phyloP scores from a whole-genome alignment of 1,140 invertebrate genomes.

The Drosophila lacertosa region DNA sequence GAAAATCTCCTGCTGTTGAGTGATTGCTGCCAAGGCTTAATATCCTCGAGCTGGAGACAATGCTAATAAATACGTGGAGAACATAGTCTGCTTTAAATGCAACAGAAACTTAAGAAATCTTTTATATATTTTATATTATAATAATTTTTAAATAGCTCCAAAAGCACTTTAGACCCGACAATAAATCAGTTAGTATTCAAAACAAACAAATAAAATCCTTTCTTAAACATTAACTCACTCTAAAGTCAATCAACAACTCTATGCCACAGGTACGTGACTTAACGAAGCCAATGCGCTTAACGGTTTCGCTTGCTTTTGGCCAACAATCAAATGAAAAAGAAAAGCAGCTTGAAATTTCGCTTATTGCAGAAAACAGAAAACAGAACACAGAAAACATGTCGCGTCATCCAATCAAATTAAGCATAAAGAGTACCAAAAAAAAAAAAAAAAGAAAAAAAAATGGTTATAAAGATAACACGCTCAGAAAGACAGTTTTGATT shows the following conservation, averaged over 20 bases:
- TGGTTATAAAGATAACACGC: not conserved
- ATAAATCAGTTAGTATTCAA: not conserved
- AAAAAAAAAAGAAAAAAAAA: slow-evolving; percentile 30
- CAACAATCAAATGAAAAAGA: not conserved
- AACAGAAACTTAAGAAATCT: not conserved
- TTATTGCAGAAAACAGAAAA: slow-evolving; percentile 32
- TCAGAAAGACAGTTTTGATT: not conserved
- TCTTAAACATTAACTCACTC: no score
- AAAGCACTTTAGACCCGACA: no score
- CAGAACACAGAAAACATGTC: no score
- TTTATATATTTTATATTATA: not conserved
- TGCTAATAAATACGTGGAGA: not conserved
- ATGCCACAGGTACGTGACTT: not conserved
- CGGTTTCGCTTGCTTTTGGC: slow-evolving; percentile 15
- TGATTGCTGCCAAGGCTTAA: not conserved
- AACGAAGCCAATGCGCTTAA: slow-evolving; percentile 27
- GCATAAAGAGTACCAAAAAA: not conserved
- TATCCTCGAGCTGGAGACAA: not conserved
- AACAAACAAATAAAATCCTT: not conserved
- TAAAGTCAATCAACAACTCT: not conserved
- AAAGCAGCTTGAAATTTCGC: no score
- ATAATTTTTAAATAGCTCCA: no score
- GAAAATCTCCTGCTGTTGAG: not conserved
- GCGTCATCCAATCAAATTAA: slow-evolving; percentile 64
- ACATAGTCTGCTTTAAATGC: not conserved